These are phyloP conservation scores for Mellilla xanthometata DNA, from an alignment of 2,888 invertebrate genomes.

Conservation along the genomic window DNA sequence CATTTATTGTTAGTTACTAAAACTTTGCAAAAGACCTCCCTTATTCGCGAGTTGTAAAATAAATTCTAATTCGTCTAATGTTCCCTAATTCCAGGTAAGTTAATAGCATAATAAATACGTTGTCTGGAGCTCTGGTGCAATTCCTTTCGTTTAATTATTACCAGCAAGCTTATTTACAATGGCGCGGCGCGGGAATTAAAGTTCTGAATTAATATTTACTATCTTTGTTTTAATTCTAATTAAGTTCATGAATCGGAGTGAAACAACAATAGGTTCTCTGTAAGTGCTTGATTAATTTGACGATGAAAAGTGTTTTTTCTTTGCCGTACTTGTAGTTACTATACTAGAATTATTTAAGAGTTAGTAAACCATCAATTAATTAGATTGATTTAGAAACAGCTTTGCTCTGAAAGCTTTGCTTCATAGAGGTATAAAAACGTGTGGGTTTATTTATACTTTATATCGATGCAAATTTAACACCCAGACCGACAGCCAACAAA, in stretches of 20 bases:
- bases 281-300: too few species aligned
- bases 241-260: constrained; percentile 4
- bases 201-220: constrained; percentile 30
- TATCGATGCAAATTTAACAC: too few species aligned
- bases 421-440: too few species aligned
- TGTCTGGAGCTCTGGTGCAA: constrained; percentile 26
- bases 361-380: too few species aligned
- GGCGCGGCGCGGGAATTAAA: constrained; percentile 20
- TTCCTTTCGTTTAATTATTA: constrained; percentile 34
- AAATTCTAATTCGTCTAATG: constrained; percentile 26
- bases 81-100: constrained; percentile 29
- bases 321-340: too few species aligned
- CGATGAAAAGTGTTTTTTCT: background rate
- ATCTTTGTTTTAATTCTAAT: constrained; percentile 24
- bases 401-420: too few species aligned
- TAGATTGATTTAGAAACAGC: too few species aligned
- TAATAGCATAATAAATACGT: constrained; percentile 33
- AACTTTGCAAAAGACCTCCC: constrained; percentile 2
- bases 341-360: too few species aligned
- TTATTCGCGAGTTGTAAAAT: constrained; percentile 19
- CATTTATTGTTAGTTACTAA: constrained; percentile 1
- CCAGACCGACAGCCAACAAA: too few species aligned
- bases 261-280: constrained; percentile 6
- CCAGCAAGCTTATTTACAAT: constrained; percentile 21
- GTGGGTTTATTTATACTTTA: too few species aligned